phyloP scores from a whole-genome alignment of 2,888 invertebrate species.

The Dysmachus trigonus region DNA sequence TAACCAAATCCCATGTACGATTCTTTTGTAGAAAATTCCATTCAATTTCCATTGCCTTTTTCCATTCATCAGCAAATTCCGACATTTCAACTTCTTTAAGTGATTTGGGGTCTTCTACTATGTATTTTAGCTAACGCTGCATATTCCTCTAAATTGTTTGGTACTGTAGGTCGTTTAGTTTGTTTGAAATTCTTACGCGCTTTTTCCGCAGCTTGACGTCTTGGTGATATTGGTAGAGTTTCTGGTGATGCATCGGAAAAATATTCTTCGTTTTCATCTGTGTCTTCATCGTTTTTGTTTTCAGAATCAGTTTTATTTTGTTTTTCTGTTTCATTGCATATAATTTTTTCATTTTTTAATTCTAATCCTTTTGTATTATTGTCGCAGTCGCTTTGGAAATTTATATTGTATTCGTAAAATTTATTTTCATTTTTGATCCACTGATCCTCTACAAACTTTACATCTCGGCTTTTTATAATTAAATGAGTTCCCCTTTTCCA shows the following conservation, averaged over 20 bases:
- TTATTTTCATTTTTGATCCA: background rate
- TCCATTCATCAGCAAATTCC: background rate
- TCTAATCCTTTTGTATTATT: background rate
- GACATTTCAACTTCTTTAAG: background rate
- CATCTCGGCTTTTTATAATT: background rate
- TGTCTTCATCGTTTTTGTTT: no score
- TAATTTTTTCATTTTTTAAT: background rate
- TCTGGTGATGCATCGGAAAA: no score
- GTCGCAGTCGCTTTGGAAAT: background rate
- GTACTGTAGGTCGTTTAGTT: no score
- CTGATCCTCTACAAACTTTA: background rate
- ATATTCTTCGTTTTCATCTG: no score
- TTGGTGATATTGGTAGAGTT: no score
- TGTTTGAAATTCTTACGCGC: no score
- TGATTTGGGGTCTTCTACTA: background rate
- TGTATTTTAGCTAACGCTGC: background rate
- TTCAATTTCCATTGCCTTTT: background rate
- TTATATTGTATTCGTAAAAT: background rate
- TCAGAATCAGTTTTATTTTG: no score
- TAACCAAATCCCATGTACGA: background rate
- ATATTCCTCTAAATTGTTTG: no score
- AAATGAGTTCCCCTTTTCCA: background rate
- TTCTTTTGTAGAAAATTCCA: background rate
- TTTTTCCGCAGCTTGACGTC: no score
- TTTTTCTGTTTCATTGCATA: no score